Base-by-base conservation (phyloP, 2,113 vertebrate genomes). In the Ursus arctos region DNA sequence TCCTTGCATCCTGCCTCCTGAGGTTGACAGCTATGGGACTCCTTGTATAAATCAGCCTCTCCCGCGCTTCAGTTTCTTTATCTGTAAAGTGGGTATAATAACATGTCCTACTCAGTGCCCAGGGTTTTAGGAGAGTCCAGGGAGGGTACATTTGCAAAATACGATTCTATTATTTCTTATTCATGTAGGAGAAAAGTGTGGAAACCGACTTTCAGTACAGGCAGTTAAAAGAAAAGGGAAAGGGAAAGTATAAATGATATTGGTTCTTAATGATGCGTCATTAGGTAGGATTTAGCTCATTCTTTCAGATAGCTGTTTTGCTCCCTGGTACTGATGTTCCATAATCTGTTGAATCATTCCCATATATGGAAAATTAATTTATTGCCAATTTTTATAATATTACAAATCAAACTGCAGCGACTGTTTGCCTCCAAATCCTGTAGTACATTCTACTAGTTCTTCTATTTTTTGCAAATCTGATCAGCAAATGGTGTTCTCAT, bases 171-270 rank as follows among this genome's bases (percentile, higher is more conserved):
- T 74, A 79, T 53, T 91, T 90, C 69, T 43, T 63, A 97, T 28
- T 81, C 67, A 36, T 0, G 0, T 55, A 55, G 67, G 51, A 55
- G 40, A 43, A 76, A 85, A n/a, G 55, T 49, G 59, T 53, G 51
- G 28, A 88, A 93, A 80, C 63, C 19, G 40, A 85, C 63, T 80
- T 77, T 76, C 14, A 55, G 47, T 69, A 74, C 93, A 72, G 65
- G 26, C 28, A 94, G 40, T 94, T 95, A 43, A 88, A 96, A 85
- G 77, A 49, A 36, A 57, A 96, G 36, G 36, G 43, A 49, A 76
- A 76, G 72, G 57, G 47, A 95, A 53, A 82, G 33, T 43, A 8
- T n/a, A 86, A 89, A 15, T 92, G 49, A 80, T 21, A 13, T 43
- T 90, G 47, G 43, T 84, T 90, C 88, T 67, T 84, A 91, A 21